Evolutionary conservation across 2,888 invertebrate genomes (phyloP), one percentile per base, ranked within the genome.

Genomic region (Fragum sueziense): DNA sequence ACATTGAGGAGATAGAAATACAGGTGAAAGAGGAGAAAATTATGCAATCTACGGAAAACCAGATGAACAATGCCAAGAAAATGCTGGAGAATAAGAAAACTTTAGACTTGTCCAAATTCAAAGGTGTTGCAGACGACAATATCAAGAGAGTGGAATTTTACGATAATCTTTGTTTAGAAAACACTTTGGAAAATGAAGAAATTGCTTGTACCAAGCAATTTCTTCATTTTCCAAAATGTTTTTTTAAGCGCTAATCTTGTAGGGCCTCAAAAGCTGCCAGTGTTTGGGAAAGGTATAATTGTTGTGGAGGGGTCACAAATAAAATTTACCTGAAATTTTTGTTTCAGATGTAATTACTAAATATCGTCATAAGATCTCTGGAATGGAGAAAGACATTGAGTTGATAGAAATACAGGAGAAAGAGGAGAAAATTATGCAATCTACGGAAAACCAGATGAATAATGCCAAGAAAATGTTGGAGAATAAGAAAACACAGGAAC

Each of bases 1-100:
- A 98, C 91, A 96, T 99, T 22, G 95, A 95, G 80, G 94, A 95
- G 79, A 97, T 99, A 76, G 94, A 97, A 94, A 95, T 69, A 0
- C 92, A 98, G 2, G 97, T 98, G 91, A 95, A 95, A 0, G 97
- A 97, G 91, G 96, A 99, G 65, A 95, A 96, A 82, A 94, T 95
- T 79, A 96, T 99, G 79, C 94, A 98, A 11, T 95, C 96, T 80
- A 97, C 97, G 87, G 98, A 98, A 92, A 97, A 97, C 87, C 96
- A 97, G 91, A 95, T 97, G 0, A 96, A 92, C 74, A 96, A 96
- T 90, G 95, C 95, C 0, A 95, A 96, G 88, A 96, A 95, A 34
- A 92, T 95, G 80, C 91, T 96, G 20, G 90, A 92, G 72, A 78
- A 86, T 52, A 93, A 74, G 94, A 96, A 86, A 95, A 95, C 74